Conservation (phyloP, 35 echinoderm and acorn worm genomes). For the Hemicentrotus pulcherrimus region DNA sequence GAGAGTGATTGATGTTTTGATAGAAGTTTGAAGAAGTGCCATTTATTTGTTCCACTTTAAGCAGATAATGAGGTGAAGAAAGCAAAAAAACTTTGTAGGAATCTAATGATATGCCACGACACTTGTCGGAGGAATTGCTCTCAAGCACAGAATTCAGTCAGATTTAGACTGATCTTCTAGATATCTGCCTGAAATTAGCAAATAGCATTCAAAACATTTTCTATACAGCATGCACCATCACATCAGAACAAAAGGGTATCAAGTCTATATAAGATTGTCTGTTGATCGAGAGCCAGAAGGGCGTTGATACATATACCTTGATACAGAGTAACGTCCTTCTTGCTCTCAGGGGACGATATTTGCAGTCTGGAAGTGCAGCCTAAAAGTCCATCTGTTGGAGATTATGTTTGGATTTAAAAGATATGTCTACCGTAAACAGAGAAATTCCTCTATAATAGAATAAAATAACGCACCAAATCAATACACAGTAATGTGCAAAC, state of each 20-base stretch:
- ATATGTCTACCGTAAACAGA: not conserved
- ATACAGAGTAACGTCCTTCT: no score
- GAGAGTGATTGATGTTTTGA: not conserved
- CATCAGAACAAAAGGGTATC: not conserved
- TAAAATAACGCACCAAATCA: not conserved
- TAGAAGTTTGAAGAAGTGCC: not conserved
- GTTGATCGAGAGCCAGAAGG: no score
- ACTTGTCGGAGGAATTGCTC: not conserved
- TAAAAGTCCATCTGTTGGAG: not conserved
- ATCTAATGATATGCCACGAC: not conserved
- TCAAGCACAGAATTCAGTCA: not conserved
- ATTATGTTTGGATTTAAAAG: not conserved
- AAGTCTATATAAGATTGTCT: no score
- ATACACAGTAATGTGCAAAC: not conserved
- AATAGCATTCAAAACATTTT: not conserved
- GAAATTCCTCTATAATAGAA: not conserved
- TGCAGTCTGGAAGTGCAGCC: not conserved
- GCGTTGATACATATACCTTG: no score
- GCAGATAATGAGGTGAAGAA: not conserved
- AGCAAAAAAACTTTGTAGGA: no score
- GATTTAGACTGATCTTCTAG: not conserved
- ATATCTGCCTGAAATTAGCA: not conserved
- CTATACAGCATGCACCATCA: not conserved
- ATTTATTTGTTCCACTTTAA: not conserved
- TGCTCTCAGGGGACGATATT: not conserved